Evolutionary conservation across 2,888 invertebrate species (phyloP), one percentile per base, ranked within the genome.

Genomic region (Punctoribates punctum): DNA sequence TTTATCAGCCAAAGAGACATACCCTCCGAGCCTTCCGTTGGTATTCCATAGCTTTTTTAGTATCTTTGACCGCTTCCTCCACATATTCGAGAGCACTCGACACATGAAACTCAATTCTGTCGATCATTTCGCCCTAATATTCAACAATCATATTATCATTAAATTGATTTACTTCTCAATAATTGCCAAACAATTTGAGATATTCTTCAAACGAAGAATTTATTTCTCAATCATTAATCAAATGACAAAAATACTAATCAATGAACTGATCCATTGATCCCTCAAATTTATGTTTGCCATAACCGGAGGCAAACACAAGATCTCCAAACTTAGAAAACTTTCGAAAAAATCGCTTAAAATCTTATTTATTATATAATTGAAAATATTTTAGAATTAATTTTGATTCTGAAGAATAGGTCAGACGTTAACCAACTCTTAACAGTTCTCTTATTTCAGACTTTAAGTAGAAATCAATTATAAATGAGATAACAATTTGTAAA

Each of bases 81-180:
- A 87, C 86, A 82, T 85, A 87, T 79, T 87, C 87, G 74, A 86
- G 86, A 34, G 87, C 86, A 81, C 86, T 86, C 80, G 87, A 86
- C 42, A 87, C 87, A 82, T 87, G 87, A 82, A 85, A 87, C 81
- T 87, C 87, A 79, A 87, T 87, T 77, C 87, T 81, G 81, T 87
- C 87, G 54, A 87, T 86, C 86, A 87, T 86, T 82, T 87, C 87
- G 74, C 87, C 87, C 87, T 85, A 85, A 29, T 23, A 60, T 57
- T 54, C n/a, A 54, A 94, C 42, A 96, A 87, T 99, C 98, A 83
- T 99, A 98, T 83, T 99, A 88, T 96, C 98, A 98, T 81, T 99
- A 98, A 98, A 99, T 99, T 51, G 5, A 20, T 51, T 51, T 51
- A 5, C 34, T 34, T 34, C 8, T 13, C 4, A 13, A 42, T 13